These are phyloP conservation scores for Perccottus glenii DNA, from an alignment of 2,113 vertebrate species.

Conservation along the genomic window DNA sequence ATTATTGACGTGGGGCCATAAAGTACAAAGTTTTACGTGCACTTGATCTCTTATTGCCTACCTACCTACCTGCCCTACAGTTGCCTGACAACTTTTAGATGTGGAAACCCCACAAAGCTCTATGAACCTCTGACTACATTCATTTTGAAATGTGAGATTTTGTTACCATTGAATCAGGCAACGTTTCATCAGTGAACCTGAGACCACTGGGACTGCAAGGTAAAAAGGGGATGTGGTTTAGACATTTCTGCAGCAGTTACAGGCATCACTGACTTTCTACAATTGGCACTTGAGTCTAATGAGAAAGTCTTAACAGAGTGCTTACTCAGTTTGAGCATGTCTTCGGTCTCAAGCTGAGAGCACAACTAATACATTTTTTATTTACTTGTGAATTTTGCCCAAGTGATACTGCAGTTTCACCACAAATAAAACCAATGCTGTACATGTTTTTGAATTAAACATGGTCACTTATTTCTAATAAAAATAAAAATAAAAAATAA, in stretches of 20 bases:
- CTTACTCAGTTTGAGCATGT: background rate
- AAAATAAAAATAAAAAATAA: too few species aligned
- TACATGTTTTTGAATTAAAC: too few species aligned
- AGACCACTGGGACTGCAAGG: background rate
- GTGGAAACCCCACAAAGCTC: constrained; percentile 10
- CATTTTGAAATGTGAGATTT: background rate
- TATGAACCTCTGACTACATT: background rate
- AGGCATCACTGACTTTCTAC: constrained; percentile 17
- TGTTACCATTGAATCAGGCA: constrained; percentile 7
- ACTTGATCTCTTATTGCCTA: constrained; percentile 15
- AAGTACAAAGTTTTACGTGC: constrained; percentile 2
- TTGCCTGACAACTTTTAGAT: constrained; percentile 15
- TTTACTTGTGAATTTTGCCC: background rate
- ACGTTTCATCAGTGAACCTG: constrained; percentile 21
- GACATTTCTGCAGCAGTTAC: constrained; percentile 14
- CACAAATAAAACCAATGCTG: too few species aligned
- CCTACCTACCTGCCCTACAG: constrained; percentile 9
- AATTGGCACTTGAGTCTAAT: constrained; percentile 28
- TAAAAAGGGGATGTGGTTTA: constrained; percentile 3
- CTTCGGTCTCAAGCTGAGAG: background rate
- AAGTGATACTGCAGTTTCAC: too few species aligned
- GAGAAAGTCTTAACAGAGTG: constrained; percentile 24
- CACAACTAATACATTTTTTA: constrained; percentile 5
- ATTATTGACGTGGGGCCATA: constrained; percentile 5
- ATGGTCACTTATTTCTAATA: too few species aligned